Evolutionary conservation across 1,140 invertebrate species (phyloP), one percentile per base, ranked within the genome.

Genomic region (Ips nitidus): DNA sequence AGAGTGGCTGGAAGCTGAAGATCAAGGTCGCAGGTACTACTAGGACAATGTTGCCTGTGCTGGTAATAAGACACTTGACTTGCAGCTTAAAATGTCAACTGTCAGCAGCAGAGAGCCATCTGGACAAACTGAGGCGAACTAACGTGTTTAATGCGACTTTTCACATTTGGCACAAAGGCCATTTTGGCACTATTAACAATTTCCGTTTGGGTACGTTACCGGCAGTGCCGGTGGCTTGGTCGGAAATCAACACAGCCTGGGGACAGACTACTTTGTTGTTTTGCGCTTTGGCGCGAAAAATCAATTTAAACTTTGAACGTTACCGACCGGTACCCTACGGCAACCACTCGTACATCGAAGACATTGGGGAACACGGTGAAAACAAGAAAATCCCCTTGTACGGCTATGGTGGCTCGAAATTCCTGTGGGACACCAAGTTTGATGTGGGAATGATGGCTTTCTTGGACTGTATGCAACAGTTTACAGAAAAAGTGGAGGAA

Each of bases 201-300:
- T 98, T 99, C 78, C 85, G 97, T 70, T 83, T 99, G 41, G 98
- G 98, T 3, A 85, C 97, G 50, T 81, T 99, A 60, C 95, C 96
- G 3, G 93, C 92, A 67, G 93, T 92, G 8, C 94, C 94, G 1
- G 96, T 99, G 1, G 95, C 98, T 72, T 99, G 98, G 97, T 91
- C 91, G 38, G 98, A 99, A 86, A 99, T 99, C 63, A 99, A 99
- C 84, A 97, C 97, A 3, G 98, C 97, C 2, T 98, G 97, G 95
- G 98, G 98, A 43, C 98, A 99, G 83, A 96, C 95, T 5, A 95
- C 94, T 1, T 83, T 99, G 3, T 83, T 99, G 1, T 83, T 99
- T 1, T 90, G 91, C 64, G 94, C 94, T 0, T 83, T 99, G 6
- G 94, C 95, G 1, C 86, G 93, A 52, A 97, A 97, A 84, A 94